phyloP scores from a whole-genome alignment of 2,888 invertebrate species.

The Trachelus tabidus region DNA sequence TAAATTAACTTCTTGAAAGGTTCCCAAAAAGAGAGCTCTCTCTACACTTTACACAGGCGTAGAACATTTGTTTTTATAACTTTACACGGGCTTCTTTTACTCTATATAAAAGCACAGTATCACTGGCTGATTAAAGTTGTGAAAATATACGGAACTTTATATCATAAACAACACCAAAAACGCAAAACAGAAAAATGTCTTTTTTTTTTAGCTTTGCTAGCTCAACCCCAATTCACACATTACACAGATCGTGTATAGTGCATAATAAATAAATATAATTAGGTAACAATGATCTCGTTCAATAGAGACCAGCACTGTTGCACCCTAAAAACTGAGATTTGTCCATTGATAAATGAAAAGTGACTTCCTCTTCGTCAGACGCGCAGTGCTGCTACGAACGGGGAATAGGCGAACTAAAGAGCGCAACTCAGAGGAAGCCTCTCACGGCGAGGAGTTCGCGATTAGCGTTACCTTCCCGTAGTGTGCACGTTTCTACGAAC shows the following conservation, averaged over 20 bases:
- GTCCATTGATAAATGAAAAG: neutral
- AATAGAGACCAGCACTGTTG: neutral
- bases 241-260: neutral
- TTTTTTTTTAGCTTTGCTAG: neutral
- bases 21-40: neutral
- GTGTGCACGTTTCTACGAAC: slow-evolving; percentile 14
- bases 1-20: neutral
- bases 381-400: neutral
- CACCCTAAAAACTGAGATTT: neutral
- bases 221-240: neutral
- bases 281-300: neutral
- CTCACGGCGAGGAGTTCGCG: neutral
- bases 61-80: neutral
- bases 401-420: neutral
- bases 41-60: neutral
- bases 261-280: neutral
- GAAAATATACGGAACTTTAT: neutral
- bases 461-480: neutral
- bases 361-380: neutral
- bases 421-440: neutral
- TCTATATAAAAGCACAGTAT: neutral
- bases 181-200: neutral
- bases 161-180: neutral
- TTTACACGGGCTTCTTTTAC: neutral
- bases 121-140: neutral